Evolutionary conservation across 2,797 vertebrate species (phyloP), one percentile per base, ranked within the genome.

Genomic region (Acipenser ruthenus): DNA sequence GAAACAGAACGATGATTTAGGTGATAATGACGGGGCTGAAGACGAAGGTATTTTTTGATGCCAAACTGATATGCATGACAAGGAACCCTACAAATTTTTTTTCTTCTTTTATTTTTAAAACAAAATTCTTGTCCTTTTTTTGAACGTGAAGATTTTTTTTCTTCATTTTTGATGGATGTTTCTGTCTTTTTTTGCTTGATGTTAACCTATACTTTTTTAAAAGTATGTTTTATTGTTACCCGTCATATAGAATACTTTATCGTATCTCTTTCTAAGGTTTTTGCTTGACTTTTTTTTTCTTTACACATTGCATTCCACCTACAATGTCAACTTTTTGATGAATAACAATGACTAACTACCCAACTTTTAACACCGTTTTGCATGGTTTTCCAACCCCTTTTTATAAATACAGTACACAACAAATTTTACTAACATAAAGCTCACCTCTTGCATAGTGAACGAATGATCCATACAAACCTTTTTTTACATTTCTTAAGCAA

Each of bases 1-100:
- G 97, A 99, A 98, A 99, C 93, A 99, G 93, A 94, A 92, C 93
- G 96, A 98, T 98, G 95, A 95, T 96, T 97, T 98, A 98, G 90
- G 92, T 94, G 96, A 96, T 96, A 99, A 90, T 96, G 95, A 96
- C 90, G 95, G 93, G 93, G 92, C 94, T 85, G 95, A 98, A 87
- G 95, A 99, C 81, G 94, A 98, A 99, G 97, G 97, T 99, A 99
- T 98, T 96, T 96, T 91, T 90, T 83, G 85, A 89, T 86, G 86
- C 92, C 91, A 93, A 95, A 93, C 84, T 93, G 91, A 94, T 93
- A 93, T 98, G 95, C 96, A 98, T 99, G 96, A 97, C 83, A 90
- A 91, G 85, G 89, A 84, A 84, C 85, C 89, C 84, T 82, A 88
- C 84, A 85, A 80, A 84, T 94, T 91, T 94, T 89, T 90, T 91